phyloP scores from a whole-genome alignment of 2,797 vertebrate species.

The Melanogrammus aeglefinus region DNA sequence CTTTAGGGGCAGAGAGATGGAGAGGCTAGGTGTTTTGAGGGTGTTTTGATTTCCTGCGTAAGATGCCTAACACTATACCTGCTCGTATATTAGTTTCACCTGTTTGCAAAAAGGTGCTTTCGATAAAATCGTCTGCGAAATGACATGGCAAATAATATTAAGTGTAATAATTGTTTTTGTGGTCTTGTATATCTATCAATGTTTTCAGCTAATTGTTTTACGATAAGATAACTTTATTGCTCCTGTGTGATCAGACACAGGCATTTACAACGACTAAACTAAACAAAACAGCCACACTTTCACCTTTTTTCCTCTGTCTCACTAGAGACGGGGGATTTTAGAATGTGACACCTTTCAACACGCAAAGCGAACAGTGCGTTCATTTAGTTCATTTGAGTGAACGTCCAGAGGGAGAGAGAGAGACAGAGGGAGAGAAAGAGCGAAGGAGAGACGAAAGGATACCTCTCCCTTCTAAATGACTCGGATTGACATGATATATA shows the following conservation, averaged over 20 bases:
- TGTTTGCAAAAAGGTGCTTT: too few relatives aligned
- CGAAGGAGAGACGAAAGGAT: conserved; percentile 14
- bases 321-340: conserved; percentile 19
- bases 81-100: background rate
- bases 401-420: conserved; percentile 47
- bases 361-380: conserved; percentile 45
- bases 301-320: conserved; percentile 8
- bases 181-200: too few relatives aligned
- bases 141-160: too few relatives aligned
- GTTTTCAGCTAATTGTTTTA: background rate
- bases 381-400: conserved; percentile 51
- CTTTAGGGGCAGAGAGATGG: background rate
- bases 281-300: background rate
- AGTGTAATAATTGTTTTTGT: background rate
- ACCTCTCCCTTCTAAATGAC: conserved; percentile 59
- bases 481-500: conserved; percentile 56
- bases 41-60: background rate
- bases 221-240: background rate
- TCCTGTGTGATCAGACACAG: background rate
- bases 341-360: conserved; percentile 51
- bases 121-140: too few relatives aligned
- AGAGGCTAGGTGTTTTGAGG: too few relatives aligned
- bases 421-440: background rate
- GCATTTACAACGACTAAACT: background rate
- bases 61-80: background rate